Evolutionary conservation across 64 coral and sea anemone genomes (phyloP).

Genomic region (Dendronephthya gigantea): DNA sequence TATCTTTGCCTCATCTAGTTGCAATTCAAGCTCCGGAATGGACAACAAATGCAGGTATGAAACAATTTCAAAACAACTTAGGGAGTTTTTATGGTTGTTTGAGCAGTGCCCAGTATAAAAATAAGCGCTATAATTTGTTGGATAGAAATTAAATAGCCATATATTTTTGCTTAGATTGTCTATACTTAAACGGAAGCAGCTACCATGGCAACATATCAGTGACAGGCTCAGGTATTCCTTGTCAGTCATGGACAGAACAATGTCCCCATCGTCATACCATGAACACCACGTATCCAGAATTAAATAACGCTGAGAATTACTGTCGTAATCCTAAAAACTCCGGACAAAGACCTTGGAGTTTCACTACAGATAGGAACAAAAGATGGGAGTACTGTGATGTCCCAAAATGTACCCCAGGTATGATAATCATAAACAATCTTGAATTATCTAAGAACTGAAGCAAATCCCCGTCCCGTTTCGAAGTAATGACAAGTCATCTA

Average conservation of each 20-base stretch:
- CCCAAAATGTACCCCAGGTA: conserved; percentile 26
- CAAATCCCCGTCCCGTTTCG: too few species aligned
- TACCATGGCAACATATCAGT: conserved; percentile 57
- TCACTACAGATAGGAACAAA: conserved; percentile 28
- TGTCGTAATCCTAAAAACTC: conserved; percentile 47
- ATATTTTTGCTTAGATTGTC: conserved; percentile 33
- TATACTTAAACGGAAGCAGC: conserved; percentile 39
- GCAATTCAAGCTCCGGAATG: too few species aligned
- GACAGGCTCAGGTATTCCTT: conserved; percentile 46
- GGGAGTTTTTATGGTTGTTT: too few species aligned
- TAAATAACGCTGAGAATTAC: conserved; percentile 27
- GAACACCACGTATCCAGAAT: conserved; percentile 15
- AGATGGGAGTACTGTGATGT: conserved; percentile 65
- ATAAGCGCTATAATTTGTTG: too few species aligned
- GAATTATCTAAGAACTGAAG: too few species aligned
- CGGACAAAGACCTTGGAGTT: conserved; percentile 55
- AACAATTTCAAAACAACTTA: too few species aligned
- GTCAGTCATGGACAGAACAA: conserved; percentile 69
- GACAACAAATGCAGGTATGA: too few species aligned
- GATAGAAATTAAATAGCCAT: too few species aligned
- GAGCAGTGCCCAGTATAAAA: too few species aligned
- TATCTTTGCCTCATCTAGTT: too few species aligned
- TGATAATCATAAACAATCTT: too few species aligned
- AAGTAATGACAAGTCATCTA: too few species aligned
- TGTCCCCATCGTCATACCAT: conserved; percentile 79